Percentiles rank a stretch among this genome's conserved stretches.
Conservation (phyloP, 2,797 vertebrate genomes). For the Euthynnus affinis region DNA sequence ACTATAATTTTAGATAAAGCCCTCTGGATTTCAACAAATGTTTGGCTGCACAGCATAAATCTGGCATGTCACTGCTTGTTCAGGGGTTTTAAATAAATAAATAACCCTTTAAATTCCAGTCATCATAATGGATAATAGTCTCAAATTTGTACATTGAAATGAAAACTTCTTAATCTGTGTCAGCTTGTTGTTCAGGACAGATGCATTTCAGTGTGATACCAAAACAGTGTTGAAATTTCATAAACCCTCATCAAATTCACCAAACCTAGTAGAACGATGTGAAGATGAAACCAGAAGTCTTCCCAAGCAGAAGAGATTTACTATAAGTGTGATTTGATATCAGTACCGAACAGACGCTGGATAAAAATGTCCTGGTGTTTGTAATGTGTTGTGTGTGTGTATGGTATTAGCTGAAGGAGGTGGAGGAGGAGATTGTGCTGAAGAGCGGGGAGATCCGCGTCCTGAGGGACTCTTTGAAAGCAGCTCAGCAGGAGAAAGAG, state of each 20-base stretch:
- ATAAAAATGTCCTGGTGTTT: background rate
- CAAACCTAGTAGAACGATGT: too few species aligned
- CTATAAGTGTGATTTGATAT: background rate
- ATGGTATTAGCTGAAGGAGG: slow-evolving; percentile 87
- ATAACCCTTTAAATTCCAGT: too few species aligned
- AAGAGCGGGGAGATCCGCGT: slow-evolving; percentile 96
- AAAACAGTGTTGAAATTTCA: too few species aligned
- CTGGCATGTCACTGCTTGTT: background rate
- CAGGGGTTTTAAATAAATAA: background rate
- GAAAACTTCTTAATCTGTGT: background rate
- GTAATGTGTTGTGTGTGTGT: slow-evolving; percentile 1
- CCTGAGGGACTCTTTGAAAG: slow-evolving; percentile 91
- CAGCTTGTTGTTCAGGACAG: background rate
- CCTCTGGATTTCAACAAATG: too few species aligned
- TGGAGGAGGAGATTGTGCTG: slow-evolving; percentile 91
- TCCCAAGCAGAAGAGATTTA: background rate
- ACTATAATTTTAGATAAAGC: too few species aligned
- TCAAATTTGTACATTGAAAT: background rate
- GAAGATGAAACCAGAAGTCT: background rate
- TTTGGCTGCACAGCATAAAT: too few species aligned
- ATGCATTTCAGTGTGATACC: background rate
- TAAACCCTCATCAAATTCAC: too few species aligned
- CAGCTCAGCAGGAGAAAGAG: slow-evolving; percentile 89
- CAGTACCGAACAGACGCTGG: background rate
- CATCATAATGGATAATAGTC: too few species aligned